These are phyloP conservation scores for Polypterus senegalus DNA, from an alignment of 2,113 vertebrate species.

Conservation along the genomic window DNA sequence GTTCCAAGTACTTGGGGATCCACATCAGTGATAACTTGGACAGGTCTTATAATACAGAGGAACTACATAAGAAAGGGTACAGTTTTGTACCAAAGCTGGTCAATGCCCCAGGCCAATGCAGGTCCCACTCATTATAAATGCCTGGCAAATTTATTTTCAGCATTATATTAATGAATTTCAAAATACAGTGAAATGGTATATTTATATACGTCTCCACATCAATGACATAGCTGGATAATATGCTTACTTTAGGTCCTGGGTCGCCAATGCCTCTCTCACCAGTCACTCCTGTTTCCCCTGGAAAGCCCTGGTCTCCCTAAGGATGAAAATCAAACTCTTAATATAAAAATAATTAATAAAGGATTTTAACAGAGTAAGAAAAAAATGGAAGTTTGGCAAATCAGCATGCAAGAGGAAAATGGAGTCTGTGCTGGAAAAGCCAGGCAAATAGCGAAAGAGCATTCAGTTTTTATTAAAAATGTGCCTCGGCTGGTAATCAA, in stretches of 20 bases:
- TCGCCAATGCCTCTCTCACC: slow-evolving; percentile 44
- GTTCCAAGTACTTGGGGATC: too few relatives aligned
- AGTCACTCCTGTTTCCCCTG: slow-evolving; percentile 41
- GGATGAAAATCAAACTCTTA: slow-evolving; percentile 3
- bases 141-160: neutral
- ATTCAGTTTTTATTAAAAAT: neutral
- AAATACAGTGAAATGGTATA: neutral
- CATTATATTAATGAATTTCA: neutral
- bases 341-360: neutral
- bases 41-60: too few relatives aligned
- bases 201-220: slow-evolving; percentile 5
- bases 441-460: neutral
- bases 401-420: neutral
- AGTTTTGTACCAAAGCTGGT: neutral
- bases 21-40: too few relatives aligned
- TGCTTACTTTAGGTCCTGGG: slow-evolving; percentile 48
- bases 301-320: slow-evolving; percentile 54
- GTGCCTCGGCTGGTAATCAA: neutral
- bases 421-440: neutral
- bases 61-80: too few relatives aligned
- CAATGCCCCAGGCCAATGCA: neutral
- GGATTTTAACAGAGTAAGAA: neutral
- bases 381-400: neutral
- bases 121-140: neutral
- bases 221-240: neutral